Percentiles rank a stretch among this genome's conserved stretches.
Conservation (phyloP, 2,888 invertebrate species). For the Zygogramma bicolorata region DNA sequence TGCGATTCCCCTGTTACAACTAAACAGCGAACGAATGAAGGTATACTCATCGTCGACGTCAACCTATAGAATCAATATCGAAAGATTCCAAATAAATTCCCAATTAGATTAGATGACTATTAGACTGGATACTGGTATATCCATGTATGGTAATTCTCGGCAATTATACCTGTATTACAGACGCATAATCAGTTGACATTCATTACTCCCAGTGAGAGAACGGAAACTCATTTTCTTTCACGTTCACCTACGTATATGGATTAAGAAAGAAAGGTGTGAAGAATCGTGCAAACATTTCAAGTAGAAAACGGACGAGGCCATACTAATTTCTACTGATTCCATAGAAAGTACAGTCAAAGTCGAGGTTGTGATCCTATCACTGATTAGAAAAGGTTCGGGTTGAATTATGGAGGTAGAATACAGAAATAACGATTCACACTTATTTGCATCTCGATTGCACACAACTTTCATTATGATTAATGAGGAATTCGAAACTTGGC, state of each 20-base stretch:
- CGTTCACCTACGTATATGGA: slow-evolving; percentile 14
- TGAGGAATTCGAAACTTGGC: neutral
- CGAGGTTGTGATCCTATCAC: neutral
- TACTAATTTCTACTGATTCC: neutral
- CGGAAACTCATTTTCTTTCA: slow-evolving; percentile 13
- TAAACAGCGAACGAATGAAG: no score
- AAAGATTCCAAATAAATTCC: neutral
- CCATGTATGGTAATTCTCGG: neutral
- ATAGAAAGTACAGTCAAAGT: slow-evolving; percentile 10
- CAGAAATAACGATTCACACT: neutral
- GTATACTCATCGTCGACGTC: no score
- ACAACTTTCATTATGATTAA: neutral
- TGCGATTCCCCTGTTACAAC: no score
- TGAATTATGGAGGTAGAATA: neutral
- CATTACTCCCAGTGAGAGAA: slow-evolving; percentile 3
- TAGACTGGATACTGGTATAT: neutral
- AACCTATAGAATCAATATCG: no score
- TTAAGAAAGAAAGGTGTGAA: slow-evolving; percentile 10
- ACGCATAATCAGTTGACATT: neutral
- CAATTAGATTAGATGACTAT: neutral
- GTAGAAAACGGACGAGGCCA: neutral
- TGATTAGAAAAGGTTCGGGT: neutral
- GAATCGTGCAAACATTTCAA: slow-evolving; percentile 4
- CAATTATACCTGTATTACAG: neutral
- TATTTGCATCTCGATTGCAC: neutral